Evolutionary conservation across 2,797 vertebrate genomes (phyloP).

Genomic region (Alauda arvensis): DNA sequence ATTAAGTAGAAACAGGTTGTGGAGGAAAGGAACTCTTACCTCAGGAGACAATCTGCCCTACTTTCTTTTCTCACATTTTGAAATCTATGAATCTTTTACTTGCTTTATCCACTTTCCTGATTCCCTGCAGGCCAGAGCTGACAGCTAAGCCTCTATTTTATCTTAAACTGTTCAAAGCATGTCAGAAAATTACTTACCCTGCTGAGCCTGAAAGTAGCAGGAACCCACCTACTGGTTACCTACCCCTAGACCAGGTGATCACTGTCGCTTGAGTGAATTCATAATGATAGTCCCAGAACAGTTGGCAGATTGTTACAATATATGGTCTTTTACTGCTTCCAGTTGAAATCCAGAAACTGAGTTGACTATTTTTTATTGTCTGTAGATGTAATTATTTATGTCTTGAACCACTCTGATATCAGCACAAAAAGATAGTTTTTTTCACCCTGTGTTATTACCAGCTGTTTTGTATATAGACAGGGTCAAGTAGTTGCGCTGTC

Average conservation of each 20-base stretch:
- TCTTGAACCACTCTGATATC: background rate
- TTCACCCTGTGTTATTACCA: background rate
- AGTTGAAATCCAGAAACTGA: background rate
- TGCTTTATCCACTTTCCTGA: conserved; percentile 29
- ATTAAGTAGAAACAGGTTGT: background rate
- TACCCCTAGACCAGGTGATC: background rate
- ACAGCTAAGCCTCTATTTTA: conserved; percentile 40
- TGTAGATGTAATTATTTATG: background rate
- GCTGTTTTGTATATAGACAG: background rate
- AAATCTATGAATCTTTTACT: conserved; percentile 54
- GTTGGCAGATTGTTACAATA: background rate
- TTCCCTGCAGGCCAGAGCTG: conserved; percentile 36
- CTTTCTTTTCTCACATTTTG: conserved; percentile 43
- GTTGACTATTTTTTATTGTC: background rate
- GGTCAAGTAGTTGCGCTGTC: background rate
- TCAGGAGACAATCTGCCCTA: conserved; percentile 43
- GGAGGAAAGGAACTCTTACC: background rate
- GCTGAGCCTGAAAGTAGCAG: conserved; percentile 15
- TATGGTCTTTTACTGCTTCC: background rate
- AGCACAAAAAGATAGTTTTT: background rate
- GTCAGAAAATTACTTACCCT: background rate
- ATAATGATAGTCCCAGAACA: background rate
- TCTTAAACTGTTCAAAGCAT: conserved; percentile 46
- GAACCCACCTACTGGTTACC: background rate
- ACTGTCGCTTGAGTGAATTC: background rate